A percentile compares a stretch with the other conserved stretches of the same genome.
Conservation (phyloP, 2,888 invertebrate genomes). For the Eudemis profundana region DNA sequence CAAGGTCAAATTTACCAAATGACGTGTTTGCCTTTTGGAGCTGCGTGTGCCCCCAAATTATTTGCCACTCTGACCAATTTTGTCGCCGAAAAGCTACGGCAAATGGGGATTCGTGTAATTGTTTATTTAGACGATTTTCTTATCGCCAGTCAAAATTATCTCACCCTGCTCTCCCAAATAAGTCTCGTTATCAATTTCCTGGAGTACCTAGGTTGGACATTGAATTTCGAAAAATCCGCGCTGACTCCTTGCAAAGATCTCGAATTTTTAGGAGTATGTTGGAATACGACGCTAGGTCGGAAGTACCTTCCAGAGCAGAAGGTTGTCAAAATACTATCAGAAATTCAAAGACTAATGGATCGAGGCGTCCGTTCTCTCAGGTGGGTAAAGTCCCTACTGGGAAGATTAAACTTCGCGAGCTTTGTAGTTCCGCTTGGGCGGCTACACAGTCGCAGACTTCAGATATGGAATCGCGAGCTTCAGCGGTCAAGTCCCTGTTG, state of each 20-base stretch:
- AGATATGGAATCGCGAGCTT: neutral
- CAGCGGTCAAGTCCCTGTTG: slow-evolving; percentile 26
- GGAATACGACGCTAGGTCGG: slow-evolving; percentile 36
- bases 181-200: slow-evolving; percentile 18
- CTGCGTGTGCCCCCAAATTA: slow-evolving; percentile 40
- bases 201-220: slow-evolving; percentile 33
- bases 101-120: slow-evolving; percentile 35
- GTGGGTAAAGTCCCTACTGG: neutral
- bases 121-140: slow-evolving; percentile 48
- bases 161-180: slow-evolving; percentile 19
- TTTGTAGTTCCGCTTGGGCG: neutral
- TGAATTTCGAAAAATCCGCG: slow-evolving; percentile 32
- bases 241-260: slow-evolving; percentile 25
- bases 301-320: slow-evolving; percentile 19
- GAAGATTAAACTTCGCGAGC: neutral
- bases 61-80: slow-evolving; percentile 45
- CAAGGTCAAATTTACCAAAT: slow-evolving; percentile 36
- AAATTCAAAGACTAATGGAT: neutral
- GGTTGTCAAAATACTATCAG: neutral
- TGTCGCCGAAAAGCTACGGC: slow-evolving; percentile 36
- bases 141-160: slow-evolving; percentile 30
- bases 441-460: neutral
- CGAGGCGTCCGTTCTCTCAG: neutral
- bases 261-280: slow-evolving; percentile 42
- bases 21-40: slow-evolving; percentile 43